Conservation (phyloP, 2,113 vertebrate genomes). For the Serinus canaria region DNA sequence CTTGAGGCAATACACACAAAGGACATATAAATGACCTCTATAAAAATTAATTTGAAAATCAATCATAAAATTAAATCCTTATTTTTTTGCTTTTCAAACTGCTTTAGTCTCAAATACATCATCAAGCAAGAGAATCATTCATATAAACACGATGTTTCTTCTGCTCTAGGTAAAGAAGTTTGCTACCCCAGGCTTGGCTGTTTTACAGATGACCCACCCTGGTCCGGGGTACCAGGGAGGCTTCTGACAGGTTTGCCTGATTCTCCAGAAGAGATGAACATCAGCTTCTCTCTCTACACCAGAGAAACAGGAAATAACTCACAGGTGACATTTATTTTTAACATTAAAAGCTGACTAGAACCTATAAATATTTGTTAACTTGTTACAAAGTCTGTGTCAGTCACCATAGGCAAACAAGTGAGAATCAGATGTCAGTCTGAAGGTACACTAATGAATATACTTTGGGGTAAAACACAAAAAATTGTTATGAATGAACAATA, state of each 20-base stretch:
- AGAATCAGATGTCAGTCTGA: neutral
- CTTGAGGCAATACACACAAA: neutral
- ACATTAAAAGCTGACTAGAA: neutral
- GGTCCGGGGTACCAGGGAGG: conserved; percentile 75
- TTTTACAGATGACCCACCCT: conserved; percentile 76
- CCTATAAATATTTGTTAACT: neutral
- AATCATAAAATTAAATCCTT: neutral
- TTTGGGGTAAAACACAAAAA: neutral
- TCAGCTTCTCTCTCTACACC: conserved; percentile 81
- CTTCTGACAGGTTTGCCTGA: conserved; percentile 73
- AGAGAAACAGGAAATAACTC: conserved; percentile 71
- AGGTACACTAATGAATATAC: neutral
- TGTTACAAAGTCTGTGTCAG: neutral
- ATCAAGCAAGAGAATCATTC: neutral
- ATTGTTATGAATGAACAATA: neutral
- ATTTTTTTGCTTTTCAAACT: neutral
- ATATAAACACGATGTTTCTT: neutral
- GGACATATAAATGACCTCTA: neutral
- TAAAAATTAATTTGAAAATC: neutral
- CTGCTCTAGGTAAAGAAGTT: conserved; percentile 58
- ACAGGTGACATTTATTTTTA: conserved; percentile 70
- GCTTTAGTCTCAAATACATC: neutral
- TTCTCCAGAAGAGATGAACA: conserved; percentile 70
- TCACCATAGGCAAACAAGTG: neutral
- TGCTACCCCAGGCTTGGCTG: conserved; percentile 79